Evolutionary conservation across 2,888 invertebrate genomes (phyloP), one percentile per base, ranked within the genome.

Genomic region (Holacanthella duospinosa): DNA sequence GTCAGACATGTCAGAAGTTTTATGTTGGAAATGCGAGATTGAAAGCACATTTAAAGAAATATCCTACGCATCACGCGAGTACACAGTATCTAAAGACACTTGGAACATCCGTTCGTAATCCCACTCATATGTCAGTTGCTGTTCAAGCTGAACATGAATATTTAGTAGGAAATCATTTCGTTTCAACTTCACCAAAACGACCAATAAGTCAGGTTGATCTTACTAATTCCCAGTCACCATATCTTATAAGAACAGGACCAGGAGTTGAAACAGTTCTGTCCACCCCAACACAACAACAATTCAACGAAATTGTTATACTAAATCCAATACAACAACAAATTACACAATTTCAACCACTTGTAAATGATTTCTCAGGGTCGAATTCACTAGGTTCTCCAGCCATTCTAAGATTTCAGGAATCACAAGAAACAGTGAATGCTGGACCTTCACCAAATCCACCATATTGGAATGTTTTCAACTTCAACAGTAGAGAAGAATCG

Each of bases 1-100:
- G 85, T 75, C 81, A 82, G 1, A 82, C 81, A n/a, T 86, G 86
- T 75, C 79, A 80, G 60, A 85, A 85, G 74, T 81, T 82, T 21
- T 86, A 85, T 75, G 76, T 85, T 60, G 85, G 85, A 4, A 78
- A 80, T 69, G 80, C 78, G 29, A 80, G 83, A 60, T 81, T 86
- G 77, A 79, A 81, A 25, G 77, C 82, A 63, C 86, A 86, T 75
- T 82, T 84, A 67, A 79, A 82, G 68, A 79, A 83, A 70, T 79
- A 82, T 75, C 85, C 85, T 1, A 80, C 80, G 64, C 86, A 86
- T 74, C 83, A 83, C 70, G 73, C 58, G 53, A 66, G 69, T 2
- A 78, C 75, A 67, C 79, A 76, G 26, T 26, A 43, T 48, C 36
- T 24, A 21, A 48, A 59, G 24, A 21, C 25, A 36, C 26, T 27